phyloP scores from a whole-genome alignment of 2,113 vertebrate species.

The Cepphus grylle region DNA sequence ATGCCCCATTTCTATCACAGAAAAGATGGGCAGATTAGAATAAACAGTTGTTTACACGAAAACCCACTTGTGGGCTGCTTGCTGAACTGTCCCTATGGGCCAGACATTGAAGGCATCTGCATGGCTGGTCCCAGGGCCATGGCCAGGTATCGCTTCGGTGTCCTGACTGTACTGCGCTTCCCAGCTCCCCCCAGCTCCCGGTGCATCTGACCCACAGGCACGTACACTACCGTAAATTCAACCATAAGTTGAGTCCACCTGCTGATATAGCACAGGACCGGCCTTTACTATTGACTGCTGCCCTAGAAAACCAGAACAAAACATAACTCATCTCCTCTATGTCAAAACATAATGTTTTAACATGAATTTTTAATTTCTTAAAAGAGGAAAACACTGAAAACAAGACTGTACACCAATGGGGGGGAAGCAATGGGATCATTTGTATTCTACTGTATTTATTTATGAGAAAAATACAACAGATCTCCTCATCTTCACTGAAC shows the following conservation, averaged over 20 bases:
- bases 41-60: background rate
- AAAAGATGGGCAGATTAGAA: background rate
- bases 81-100: background rate
- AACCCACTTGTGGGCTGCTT: background rate
- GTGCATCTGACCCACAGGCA: background rate
- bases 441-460: background rate
- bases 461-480: background rate
- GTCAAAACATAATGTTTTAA: background rate
- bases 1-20: background rate
- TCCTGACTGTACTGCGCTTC: background rate
- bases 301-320: background rate
- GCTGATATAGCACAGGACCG: background rate
- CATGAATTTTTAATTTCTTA: background rate
- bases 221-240: accelerated
- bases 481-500: background rate
- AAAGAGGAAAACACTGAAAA: background rate
- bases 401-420: background rate
- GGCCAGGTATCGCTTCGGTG: background rate
- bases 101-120: background rate
- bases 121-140: background rate
- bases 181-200: background rate
- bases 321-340: background rate
- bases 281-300: background rate
- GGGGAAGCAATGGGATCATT: background rate
- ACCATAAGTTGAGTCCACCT: background rate